Evolutionary conservation across 2,888 invertebrate genomes (phyloP).

Genomic region (Drosophila picticornis): DNA sequence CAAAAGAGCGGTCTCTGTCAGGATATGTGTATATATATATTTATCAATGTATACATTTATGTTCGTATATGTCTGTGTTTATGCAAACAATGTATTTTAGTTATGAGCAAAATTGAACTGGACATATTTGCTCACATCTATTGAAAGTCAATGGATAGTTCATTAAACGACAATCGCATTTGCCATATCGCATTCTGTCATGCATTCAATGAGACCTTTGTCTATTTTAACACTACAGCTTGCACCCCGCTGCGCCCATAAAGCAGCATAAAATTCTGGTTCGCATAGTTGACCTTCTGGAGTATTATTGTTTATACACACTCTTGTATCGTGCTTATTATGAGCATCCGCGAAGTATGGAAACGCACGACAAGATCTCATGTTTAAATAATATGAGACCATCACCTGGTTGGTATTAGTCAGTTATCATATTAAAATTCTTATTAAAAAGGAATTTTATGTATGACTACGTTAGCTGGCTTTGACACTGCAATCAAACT

Average conservation of each 20-base stretch:
- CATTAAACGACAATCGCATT: conserved; percentile 63
- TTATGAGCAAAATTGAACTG: not conserved
- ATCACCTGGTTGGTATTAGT: not conserved
- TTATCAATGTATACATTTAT: not conserved
- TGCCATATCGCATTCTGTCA: conserved; percentile 40
- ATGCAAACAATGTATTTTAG: conserved; percentile 20
- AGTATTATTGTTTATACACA: not conserved
- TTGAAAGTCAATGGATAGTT: conserved; percentile 57
- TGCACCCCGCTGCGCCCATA: conserved; percentile 34
- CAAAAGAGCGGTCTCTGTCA: not conserved
- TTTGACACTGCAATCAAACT: not conserved
- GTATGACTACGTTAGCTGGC: not conserved
- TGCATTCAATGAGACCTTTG: conserved; percentile 39
- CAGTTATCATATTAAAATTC: not conserved
- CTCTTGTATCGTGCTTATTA: not conserved
- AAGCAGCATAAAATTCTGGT: conserved; percentile 6
- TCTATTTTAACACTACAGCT: conserved; percentile 21
- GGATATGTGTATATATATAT: not conserved
- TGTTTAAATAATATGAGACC: not conserved
- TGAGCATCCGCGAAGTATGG: not conserved
- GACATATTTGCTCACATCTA: conserved; percentile 9
- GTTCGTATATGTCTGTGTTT: conserved; percentile 1
- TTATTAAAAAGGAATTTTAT: not conserved
- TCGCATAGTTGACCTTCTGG: not conserved
- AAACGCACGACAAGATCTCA: not conserved